Percentiles rank a stretch among this genome's conserved stretches.
Conservation (phyloP, 2,797 vertebrate species). For the Mus caroli region DNA sequence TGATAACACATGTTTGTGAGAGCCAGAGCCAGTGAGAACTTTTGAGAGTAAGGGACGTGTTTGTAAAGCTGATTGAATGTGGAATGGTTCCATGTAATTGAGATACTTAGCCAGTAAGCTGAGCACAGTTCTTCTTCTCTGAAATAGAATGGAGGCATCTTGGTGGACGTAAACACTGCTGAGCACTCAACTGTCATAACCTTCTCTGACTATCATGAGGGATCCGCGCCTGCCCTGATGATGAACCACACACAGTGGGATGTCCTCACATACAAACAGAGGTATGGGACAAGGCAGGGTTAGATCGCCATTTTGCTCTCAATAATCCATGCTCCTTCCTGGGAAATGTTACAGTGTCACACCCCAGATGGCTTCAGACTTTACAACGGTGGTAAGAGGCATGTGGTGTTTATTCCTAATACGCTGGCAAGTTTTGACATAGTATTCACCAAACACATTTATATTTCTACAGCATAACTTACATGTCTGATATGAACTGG, state of each 20-base stretch:
- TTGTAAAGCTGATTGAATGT: constrained; percentile 35
- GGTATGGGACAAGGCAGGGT: constrained; percentile 87
- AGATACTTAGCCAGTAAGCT: not conserved
- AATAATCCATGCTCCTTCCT: not conserved
- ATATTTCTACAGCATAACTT: constrained; percentile 2
- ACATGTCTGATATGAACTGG: not conserved
- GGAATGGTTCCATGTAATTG: not conserved
- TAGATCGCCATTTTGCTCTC: not conserved
- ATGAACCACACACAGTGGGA: constrained; percentile 95
- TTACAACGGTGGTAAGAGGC: not conserved
- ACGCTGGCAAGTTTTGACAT: not conserved
- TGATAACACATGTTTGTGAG: not conserved
- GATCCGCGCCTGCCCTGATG: constrained; percentile 95
- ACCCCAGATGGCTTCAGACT: constrained; percentile 1
- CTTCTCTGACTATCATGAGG: constrained; percentile 96
- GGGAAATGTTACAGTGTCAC: not conserved
- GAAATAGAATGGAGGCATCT: constrained; percentile 92
- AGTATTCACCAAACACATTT: not conserved
- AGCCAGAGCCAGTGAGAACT: constrained; percentile 28
- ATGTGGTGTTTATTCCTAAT: not conserved
- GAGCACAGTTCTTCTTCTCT: not conserved
- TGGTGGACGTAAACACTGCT: constrained; percentile 94
- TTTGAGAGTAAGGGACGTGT: not conserved
- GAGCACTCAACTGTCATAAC: constrained; percentile 94
- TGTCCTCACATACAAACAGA: constrained; percentile 92